These are phyloP conservation scores for Drosophila fungiperda DNA, from an alignment of 2,888 invertebrate species.

Conservation along the genomic window DNA sequence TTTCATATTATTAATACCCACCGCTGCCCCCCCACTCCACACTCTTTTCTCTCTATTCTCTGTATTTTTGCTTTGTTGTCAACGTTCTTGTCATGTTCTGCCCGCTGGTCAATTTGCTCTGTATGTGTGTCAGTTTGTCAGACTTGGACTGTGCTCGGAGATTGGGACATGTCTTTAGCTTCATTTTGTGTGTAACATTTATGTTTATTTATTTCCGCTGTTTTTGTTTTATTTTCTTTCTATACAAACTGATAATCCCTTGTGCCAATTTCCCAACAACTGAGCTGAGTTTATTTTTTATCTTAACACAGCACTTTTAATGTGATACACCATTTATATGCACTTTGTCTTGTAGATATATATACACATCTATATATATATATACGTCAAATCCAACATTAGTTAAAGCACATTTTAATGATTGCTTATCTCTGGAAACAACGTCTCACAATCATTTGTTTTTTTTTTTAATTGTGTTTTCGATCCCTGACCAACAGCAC, in stretches of 20 bases:
- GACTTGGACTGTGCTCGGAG: conserved; percentile 35
- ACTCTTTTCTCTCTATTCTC: not conserved
- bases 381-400: not conserved
- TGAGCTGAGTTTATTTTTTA: conserved; percentile 19
- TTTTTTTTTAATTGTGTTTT: not conserved
- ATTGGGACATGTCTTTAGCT: conserved; percentile 65
- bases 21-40: not conserved
- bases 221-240: conserved; percentile 28
- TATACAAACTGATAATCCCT: conserved; percentile 13
- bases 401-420: conserved; percentile 31
- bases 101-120: conserved; percentile 39
- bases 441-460: conserved; percentile 11
- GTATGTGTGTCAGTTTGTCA: conserved; percentile 60
- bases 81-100: conserved; percentile 45
- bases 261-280: conserved; percentile 39
- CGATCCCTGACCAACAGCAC: conserved; percentile 72
- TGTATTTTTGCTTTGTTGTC: conserved; percentile 40
- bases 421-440: conserved; percentile 45
- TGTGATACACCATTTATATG: conserved; percentile 23
- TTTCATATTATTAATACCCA: conserved; percentile 65
- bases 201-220: conserved; percentile 41
- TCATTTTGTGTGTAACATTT: conserved; percentile 47
- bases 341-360: conserved; percentile 19
- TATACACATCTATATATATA: not conserved
- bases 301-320: conserved; percentile 32